Evolutionary conservation across 2,113 vertebrate species (phyloP).

Genomic region (Capreolus pygargus): DNA sequence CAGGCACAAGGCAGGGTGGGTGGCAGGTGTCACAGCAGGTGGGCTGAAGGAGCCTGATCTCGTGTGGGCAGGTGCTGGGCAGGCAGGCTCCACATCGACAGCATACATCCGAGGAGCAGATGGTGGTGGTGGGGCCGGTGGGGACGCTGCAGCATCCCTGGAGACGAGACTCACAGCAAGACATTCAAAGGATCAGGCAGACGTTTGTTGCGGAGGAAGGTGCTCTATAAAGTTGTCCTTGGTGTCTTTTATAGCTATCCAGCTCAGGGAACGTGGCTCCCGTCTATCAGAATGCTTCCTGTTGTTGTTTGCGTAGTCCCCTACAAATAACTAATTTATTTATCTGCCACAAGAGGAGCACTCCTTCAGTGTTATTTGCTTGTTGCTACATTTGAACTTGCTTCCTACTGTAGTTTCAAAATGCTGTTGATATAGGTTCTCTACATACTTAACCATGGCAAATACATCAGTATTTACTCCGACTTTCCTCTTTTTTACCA

Average conservation of each 20-base stretch:
- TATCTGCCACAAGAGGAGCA: neutral
- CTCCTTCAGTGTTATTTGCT: constrained; percentile 29
- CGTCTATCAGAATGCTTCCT: neutral
- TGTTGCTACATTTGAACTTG: neutral
- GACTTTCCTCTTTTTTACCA: neutral
- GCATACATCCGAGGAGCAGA: constrained; percentile 6
- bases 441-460: neutral
- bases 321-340: neutral
- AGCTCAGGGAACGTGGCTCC: neutral
- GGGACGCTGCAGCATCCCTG: neutral
- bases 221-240: neutral
- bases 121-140: neutral
- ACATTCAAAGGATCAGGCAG: neutral
- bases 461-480: neutral
- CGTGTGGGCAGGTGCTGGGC: constrained; percentile 38
- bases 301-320: constrained; percentile 28
- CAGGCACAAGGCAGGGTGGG: constrained; percentile 5
- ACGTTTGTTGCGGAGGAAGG: neutral
- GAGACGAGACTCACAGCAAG: neutral
- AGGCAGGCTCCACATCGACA: neutral
- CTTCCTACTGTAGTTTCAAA: constrained; percentile 30
- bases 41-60: constrained; percentile 48
- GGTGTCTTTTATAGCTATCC: constrained; percentile 44
- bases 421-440: neutral
- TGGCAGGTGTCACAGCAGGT: neutral